Percentiles rank a stretch among this genome's conserved stretches.
Evolutionary conservation across 2,888 invertebrate species (phyloP).

Genomic region (Parnassius mnemosyne): DNA sequence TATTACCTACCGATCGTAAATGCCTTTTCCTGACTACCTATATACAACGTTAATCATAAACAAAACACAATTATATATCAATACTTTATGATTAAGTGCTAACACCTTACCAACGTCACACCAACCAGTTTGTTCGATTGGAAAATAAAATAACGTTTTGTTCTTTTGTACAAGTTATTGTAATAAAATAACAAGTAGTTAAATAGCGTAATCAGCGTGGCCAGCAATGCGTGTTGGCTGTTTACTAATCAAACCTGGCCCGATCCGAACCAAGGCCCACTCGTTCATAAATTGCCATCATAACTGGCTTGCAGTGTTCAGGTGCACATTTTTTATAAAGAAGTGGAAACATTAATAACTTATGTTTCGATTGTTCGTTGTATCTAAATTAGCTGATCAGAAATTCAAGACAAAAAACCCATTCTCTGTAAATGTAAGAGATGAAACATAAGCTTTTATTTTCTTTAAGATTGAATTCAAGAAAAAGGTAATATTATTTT

Average conservation of each 20-base stretch:
- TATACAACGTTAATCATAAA: too few species aligned
- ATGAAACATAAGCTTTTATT: too few species aligned
- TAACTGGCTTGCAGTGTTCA: slow-evolving; percentile 14
- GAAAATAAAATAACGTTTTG: slow-evolving; percentile 3
- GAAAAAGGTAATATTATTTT: too few species aligned
- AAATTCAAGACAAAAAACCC: too few species aligned
- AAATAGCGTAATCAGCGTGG: slow-evolving; percentile 17
- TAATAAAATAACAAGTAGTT: slow-evolving; percentile 23
- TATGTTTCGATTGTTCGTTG: too few species aligned
- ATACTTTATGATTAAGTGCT: background rate
- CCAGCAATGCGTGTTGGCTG: slow-evolving; percentile 10
- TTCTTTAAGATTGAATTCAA: too few species aligned
- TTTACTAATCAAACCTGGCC: slow-evolving; percentile 23
- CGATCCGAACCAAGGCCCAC: slow-evolving; percentile 11
- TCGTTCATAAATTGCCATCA: slow-evolving; percentile 22
- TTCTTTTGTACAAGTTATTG: slow-evolving; percentile 17
- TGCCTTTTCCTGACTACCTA: too few species aligned
- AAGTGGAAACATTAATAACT: background rate
- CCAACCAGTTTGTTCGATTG: slow-evolving; percentile 19
- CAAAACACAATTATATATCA: too few species aligned
- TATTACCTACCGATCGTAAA: too few species aligned
- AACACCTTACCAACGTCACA: slow-evolving; percentile 10
- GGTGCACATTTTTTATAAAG: slow-evolving; percentile 4
- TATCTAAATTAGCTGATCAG: too few species aligned
- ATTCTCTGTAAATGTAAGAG: too few species aligned